Base-by-base conservation (phyloP, 2,888 invertebrate species). In the Yponomeuta cagnagella region DNA sequence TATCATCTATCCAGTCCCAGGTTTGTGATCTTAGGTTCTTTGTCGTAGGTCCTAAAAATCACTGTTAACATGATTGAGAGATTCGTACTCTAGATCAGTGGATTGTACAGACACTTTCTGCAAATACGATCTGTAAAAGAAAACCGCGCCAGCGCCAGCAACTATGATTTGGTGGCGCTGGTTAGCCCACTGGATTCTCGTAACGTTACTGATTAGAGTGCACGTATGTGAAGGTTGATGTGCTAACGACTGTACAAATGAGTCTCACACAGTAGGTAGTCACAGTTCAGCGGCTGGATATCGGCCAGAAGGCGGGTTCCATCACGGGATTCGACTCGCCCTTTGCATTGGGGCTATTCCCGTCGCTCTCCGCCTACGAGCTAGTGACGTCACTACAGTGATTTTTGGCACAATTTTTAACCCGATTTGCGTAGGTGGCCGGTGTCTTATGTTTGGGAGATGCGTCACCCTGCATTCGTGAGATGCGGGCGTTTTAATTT, bases 391-490 rank as follows among this genome's bases (percentile, higher is more conserved):
- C 75, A 23, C 52, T 77, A 48, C 67, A n/a, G 12, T 77, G 76
- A 72, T 80, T 43, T 78, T 87, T 88, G 88, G 87, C 87, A 82
- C 72, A 37, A 37, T 43, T 58, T 58, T 58, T 58, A 58, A 12
- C 52, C 52, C 52, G 52, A 58, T 58, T 58, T 58, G 52, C 52
- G 52, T 58, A 58, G 52, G 52, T 15, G 52, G 52, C 15, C 15
- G 15, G 52, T 43, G 43, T 43, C 52, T 58, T 58, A 58, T 58
- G 52, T 58, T 58, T 58, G 12, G 52, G 15, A 58, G 12, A 58
- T 15, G 3, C 52, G 52, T 58, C 30, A 30, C 31, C 65, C 65
- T 65, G 30, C 30, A 65, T 65, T 31, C 65, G n/a, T 3, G 65
- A 65, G 65, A 12, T 9, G 31, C 33, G 30, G 31, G 10, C 33